These are phyloP conservation scores for Muschampia plurimacula DNA, from an alignment of 2,888 invertebrate species.

Conservation along the genomic window DNA sequence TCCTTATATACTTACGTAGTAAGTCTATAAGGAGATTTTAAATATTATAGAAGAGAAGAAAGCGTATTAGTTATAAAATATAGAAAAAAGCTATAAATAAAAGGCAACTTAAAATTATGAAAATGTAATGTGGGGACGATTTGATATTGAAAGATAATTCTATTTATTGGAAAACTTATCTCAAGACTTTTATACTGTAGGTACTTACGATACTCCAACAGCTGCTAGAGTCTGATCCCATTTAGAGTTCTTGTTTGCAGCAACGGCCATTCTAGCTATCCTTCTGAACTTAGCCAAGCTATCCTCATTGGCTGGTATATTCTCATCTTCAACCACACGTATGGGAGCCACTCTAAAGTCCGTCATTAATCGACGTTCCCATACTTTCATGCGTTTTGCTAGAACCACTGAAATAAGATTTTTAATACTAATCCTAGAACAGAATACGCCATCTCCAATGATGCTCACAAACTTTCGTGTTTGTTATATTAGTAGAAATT, in stretches of 20 bases:
- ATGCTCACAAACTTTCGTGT: too few relatives aligned
- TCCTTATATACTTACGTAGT: too few relatives aligned
- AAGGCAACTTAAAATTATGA: not conserved
- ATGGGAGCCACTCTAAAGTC: conserved; percentile 94
- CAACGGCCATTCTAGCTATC: conserved; percentile 90
- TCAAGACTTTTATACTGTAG: too few relatives aligned
- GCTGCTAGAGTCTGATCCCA: conserved; percentile 90
- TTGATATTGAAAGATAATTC: not conserved
- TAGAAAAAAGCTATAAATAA: too few relatives aligned
- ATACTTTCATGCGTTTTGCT: conserved; percentile 92
- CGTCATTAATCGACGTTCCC: conserved; percentile 95
- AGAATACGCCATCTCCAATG: too few relatives aligned
- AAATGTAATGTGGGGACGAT: not conserved
- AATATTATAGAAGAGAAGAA: too few relatives aligned
- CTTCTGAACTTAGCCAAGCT: conserved; percentile 89
- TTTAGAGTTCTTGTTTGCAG: conserved; percentile 89
- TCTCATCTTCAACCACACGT: conserved; percentile 84
- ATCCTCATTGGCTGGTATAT: conserved; percentile 77
- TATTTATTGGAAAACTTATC: not conserved
- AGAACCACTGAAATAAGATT: conserved; percentile 84
- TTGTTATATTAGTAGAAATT: too few relatives aligned
- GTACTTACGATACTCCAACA: conserved; percentile 83
- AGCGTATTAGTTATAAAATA: too few relatives aligned
- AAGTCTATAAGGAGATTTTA: too few relatives aligned
- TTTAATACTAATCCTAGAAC: too few relatives aligned